These are phyloP conservation scores for Odocoileus hemionus DNA, from an alignment of 2,113 vertebrate species.

Conservation along the genomic window DNA sequence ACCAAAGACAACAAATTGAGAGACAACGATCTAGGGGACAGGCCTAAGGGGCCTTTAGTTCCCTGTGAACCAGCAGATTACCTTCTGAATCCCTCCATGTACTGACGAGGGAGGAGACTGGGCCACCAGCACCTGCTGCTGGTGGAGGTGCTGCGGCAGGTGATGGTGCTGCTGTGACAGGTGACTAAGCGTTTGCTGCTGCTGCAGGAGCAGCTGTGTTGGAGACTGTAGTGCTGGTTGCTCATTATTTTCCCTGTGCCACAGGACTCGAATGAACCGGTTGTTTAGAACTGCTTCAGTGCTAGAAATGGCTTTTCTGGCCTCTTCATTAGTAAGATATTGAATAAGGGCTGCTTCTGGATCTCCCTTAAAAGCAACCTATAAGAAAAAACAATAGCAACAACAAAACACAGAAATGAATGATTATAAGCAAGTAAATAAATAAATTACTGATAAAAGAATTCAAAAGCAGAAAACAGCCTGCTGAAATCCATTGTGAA, in stretches of 20 bases:
- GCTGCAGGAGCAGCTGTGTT: conserved; percentile 76
- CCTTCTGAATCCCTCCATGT: conserved; percentile 83
- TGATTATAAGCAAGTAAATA: neutral
- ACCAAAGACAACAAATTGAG: neutral
- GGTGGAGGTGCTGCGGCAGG: conserved; percentile 80
- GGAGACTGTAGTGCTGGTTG: conserved; percentile 70
- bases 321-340: conserved; percentile 93
- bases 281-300: conserved; percentile 96
- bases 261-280: conserved; percentile 94
- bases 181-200: conserved; percentile 69
- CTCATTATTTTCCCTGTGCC: conserved; percentile 89
- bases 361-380: conserved; percentile 97
- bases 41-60: neutral
- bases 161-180: conserved; percentile 78
- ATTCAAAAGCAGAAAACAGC: neutral
- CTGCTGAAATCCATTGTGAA: neutral
- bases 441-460: neutral
- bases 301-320: conserved; percentile 94
- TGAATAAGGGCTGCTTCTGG: conserved; percentile 95
- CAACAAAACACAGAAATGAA: neutral
- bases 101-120: conserved; percentile 76
- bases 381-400: neutral
- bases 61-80: conserved; percentile 37
- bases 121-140: conserved; percentile 77
- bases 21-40: neutral